Percentiles rank a stretch among this genome's conserved stretches.
phyloP scores from a whole-genome alignment of 2,113 vertebrate species.

The Cnemophilus loriae region DNA sequence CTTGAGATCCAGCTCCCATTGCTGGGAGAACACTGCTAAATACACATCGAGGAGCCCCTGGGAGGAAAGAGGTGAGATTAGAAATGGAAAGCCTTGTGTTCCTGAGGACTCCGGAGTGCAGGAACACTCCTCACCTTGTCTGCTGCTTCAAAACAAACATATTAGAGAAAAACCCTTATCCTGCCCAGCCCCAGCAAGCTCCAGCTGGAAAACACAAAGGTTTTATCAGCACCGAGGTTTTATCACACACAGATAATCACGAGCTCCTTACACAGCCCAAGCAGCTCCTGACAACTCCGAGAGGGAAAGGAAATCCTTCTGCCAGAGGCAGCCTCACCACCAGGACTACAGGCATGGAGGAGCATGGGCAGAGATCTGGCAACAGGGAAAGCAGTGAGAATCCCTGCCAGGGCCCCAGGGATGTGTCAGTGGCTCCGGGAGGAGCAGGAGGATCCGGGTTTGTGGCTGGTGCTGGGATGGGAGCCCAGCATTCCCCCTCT shows the following conservation, averaged over 20 bases:
- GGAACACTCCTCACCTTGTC: neutral
- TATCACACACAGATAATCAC: neutral
- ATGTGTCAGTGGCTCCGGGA: accelerated
- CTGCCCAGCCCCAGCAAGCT: neutral
- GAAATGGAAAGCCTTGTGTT: neutral
- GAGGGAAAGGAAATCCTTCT: neutral
- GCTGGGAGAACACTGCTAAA: neutral
- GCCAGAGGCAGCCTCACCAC: neutral
- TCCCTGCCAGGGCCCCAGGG: neutral
- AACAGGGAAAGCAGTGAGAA: accelerated
- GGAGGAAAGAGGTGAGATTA: neutral
- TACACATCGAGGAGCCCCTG: neutral
- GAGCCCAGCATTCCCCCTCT: accelerated
- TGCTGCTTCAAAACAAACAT: neutral
- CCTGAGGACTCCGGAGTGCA: accelerated
- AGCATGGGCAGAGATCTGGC: neutral
- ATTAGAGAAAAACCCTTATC: neutral
- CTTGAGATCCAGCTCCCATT: too few relatives aligned
- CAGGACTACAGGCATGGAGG: neutral
- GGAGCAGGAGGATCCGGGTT: neutral
- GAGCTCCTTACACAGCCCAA: neutral
- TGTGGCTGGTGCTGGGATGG: neutral
- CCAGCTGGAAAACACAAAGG: neutral
- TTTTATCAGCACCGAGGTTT: neutral
- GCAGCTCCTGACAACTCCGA: neutral